Evolutionary conservation across 2,888 invertebrate genomes (phyloP), one percentile per base, ranked within the genome.

Genomic region (Xylophagus ater): DNA sequence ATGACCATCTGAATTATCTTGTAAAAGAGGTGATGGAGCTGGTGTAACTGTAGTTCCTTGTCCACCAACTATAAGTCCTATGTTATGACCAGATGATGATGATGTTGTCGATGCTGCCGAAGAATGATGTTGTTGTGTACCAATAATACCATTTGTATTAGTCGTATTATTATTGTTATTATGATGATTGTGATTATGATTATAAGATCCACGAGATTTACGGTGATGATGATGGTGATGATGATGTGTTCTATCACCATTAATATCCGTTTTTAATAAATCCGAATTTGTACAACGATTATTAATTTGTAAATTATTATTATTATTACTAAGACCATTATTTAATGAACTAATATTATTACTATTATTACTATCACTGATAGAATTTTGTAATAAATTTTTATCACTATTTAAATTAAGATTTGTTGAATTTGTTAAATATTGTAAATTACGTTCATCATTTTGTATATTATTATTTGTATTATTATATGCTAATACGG

Each of bases 401-500:
- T 13, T 26, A 13, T 26, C 21, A 28, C 20, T 23, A 26, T 23
- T 19, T n/a, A 15, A 4, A 13, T 34, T 34, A 14, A 21, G 15
- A 1, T 18, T 14, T 10, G 18, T 26, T 20, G 25, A 15, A 32
- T 45, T 42, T 13, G 23, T 40, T 15, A 23, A 24, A 7, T 32
- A 8, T 24, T 32, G 13, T 12, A 6, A 13, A 14, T 13, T 14
- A 13, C 13, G 20, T 20, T 21, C 14, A 13, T 21, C n/a, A n/a
- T n/a, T n/a, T n/a, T n/a, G n/a, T n/a, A n/a, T n/a, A n/a, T n/a
- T n/a, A n/a, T n/a, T n/a, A n/a, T n/a, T n/a, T n/a, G n/a, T 4
- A 10, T 42, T 42, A 18, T 42, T 42, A 25, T 64, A 64, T 34
- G 60, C 56, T 12, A 63, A 49, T 14, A 62, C 63, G 2, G 62